phyloP scores from a whole-genome alignment of 2,888 invertebrate species.

The Agrochola macilenta region DNA sequence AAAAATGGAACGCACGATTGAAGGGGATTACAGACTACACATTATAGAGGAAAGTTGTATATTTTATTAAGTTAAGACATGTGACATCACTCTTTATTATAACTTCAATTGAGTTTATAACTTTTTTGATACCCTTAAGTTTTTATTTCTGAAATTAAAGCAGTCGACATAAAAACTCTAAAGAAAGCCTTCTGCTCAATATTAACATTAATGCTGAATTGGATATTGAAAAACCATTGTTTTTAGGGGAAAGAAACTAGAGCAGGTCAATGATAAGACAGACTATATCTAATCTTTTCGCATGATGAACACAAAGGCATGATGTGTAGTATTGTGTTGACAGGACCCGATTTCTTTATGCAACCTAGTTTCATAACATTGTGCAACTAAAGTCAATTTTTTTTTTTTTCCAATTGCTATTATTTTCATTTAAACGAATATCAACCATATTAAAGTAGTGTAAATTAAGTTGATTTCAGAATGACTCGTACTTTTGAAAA shows the following conservation, averaged over 20 bases:
- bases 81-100: background rate
- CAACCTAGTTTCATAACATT: conserved; percentile 21
- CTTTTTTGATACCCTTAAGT: background rate
- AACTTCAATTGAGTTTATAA: background rate
- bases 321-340: conserved; percentile 34
- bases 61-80: background rate
- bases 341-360: conserved; percentile 20
- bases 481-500: no score
- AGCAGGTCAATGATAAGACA: conserved; percentile 52
- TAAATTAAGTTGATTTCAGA: no score
- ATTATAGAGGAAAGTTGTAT: background rate
- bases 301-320: conserved; percentile 17
- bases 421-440: no score
- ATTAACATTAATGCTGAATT: background rate
- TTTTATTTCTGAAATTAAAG: background rate
- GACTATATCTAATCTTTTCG: conserved; percentile 45
- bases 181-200: background rate
- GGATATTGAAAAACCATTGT: background rate
- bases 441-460: no score
- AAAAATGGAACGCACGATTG: conserved; percentile 21
- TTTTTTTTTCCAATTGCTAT: no score
- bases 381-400: background rate
- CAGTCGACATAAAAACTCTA: no score
- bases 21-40: background rate
- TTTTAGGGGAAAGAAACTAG: conserved; percentile 2